These are phyloP conservation scores for Probosciger aterrimus DNA, from an alignment of 2,113 vertebrate genomes.

Conservation along the genomic window DNA sequence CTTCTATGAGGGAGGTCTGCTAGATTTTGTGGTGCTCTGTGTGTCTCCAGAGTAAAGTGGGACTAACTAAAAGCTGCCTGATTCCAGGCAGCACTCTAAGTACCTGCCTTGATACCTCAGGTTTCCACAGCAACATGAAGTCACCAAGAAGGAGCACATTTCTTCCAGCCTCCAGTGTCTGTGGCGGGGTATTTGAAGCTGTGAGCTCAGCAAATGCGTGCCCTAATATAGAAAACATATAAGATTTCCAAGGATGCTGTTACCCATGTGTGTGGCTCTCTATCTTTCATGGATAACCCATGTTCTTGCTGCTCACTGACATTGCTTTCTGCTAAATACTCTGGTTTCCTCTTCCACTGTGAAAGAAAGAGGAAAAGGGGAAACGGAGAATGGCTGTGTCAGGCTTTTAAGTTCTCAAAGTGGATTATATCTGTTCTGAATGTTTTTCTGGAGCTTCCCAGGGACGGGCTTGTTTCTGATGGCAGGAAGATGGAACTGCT, in stretches of 20 bases:
- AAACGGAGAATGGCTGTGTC: background rate
- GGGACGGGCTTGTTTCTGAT: background rate
- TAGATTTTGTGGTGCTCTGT: background rate
- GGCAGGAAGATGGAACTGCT: background rate
- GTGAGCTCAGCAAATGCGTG: background rate
- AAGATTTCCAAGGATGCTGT: background rate
- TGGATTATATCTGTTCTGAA: background rate
- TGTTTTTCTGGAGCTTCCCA: background rate
- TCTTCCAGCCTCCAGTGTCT: background rate
- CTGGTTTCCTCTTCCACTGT: background rate
- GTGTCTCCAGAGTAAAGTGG: background rate
- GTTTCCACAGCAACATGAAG: background rate
- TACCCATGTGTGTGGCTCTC: background rate
- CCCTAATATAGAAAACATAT: background rate
- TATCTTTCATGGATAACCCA: fast-evolving
- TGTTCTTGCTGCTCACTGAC: fast-evolving
- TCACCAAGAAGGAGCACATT: background rate
- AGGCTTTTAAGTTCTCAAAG: background rate
- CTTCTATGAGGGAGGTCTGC: background rate
- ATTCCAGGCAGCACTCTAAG: background rate
- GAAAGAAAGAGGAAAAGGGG: background rate
- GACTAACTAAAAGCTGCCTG: background rate
- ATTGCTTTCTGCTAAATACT: background rate
- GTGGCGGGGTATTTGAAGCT: no score
- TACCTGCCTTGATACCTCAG: background rate